Percentiles rank a stretch among this genome's conserved stretches.
Conservation (phyloP, 2,113 vertebrate species). For the Catagonus wagneri region DNA sequence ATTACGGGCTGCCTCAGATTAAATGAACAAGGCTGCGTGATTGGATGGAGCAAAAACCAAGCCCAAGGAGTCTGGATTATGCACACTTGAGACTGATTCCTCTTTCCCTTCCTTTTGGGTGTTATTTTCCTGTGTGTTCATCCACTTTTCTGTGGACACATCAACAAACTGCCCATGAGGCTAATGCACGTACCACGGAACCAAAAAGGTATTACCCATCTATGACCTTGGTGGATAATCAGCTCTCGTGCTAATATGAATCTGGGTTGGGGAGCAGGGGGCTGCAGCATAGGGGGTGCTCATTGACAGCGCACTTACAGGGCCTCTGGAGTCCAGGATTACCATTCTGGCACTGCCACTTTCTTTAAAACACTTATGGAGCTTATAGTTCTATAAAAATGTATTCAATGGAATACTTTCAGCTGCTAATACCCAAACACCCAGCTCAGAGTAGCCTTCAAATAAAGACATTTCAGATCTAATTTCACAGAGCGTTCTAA, state of each 20-base stretch:
- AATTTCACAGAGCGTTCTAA: not conserved
- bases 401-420: not conserved
- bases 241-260: not conserved
- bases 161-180: not conserved
- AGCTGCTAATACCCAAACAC: not conserved
- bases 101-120: not conserved
- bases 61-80: not conserved
- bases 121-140: not conserved
- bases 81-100: not conserved
- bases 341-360: not conserved
- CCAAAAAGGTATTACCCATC: not conserved
- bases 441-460: not conserved
- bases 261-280: fast-evolving
- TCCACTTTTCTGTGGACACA: not conserved
- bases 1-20: fast-evolving
- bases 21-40: not conserved
- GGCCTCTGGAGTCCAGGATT: not conserved
- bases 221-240: not conserved
- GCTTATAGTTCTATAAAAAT: not conserved
- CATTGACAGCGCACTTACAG: not conserved
- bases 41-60: not conserved
- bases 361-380: not conserved
- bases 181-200: not conserved
- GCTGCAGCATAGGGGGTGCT: not conserved
- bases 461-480: not conserved